Conservation (phyloP, 2,888 invertebrate genomes). For the Congeria kusceri region DNA sequence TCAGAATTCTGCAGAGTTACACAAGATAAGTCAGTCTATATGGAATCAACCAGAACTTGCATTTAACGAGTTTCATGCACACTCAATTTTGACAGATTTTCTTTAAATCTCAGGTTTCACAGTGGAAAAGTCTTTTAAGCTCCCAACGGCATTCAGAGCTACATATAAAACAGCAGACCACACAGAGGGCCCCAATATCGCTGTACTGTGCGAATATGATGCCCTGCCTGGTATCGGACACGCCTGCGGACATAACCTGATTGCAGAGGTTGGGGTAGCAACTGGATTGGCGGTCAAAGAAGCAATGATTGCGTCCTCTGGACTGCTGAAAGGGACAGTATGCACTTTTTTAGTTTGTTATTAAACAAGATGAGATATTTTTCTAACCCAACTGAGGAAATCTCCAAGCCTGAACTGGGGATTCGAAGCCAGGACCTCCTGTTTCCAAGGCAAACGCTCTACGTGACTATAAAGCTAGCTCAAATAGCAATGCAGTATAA, state of each 20-base stretch:
- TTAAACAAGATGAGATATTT: background rate
- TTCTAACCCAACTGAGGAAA: no score
- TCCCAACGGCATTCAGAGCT: constrained; percentile 75
- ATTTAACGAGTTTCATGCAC: constrained; percentile 79
- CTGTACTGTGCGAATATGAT: constrained; percentile 85
- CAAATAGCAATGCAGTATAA: no score
- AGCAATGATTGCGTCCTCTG: constrained; percentile 64
- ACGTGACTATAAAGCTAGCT: no score
- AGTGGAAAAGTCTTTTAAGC: constrained; percentile 71
- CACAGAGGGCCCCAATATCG: constrained; percentile 73
- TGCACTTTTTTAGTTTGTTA: background rate
- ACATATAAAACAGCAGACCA: constrained; percentile 38
- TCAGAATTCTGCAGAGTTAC: constrained; percentile 58
- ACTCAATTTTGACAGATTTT: constrained; percentile 75
- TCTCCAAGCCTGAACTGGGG: no score
- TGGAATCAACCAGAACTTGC: constrained; percentile 82
- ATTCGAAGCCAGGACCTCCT: no score
- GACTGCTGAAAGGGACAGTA: constrained; percentile 35
- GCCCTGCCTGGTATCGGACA: constrained; percentile 84
- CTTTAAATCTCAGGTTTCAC: constrained; percentile 77
- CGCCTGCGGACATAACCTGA: constrained; percentile 85
- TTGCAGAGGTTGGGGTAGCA: constrained; percentile 83
- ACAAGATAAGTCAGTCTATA: constrained; percentile 74
- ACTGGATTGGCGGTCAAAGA: constrained; percentile 80
- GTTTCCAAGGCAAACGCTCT: no score